Conservation (phyloP, 2,113 vertebrate genomes). For the Oophaga pumilio region DNA sequence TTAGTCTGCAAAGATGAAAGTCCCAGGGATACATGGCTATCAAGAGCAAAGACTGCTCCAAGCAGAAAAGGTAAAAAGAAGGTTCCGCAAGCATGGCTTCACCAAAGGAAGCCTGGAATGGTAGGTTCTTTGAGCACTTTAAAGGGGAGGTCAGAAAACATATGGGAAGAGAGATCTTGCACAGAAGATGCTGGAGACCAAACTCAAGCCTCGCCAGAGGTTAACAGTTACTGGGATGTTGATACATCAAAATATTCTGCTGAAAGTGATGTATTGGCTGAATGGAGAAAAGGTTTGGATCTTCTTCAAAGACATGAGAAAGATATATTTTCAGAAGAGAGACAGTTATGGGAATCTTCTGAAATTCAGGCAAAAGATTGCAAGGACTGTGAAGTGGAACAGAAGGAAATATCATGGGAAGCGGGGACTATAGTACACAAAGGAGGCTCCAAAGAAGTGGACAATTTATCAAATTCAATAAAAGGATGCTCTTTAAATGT, state of each 20-base stretch:
- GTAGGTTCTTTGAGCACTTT: conserved; percentile 59
- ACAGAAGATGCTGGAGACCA: conserved; percentile 19
- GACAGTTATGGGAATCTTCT: conserved; percentile 21
- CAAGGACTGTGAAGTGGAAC: conserved; percentile 14
- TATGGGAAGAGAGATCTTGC: conserved; percentile 34
- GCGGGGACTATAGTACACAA: background rate
- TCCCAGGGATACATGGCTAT: conserved; percentile 73
- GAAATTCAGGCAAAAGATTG: background rate
- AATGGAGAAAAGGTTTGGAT: conserved; percentile 53
- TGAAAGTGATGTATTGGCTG: conserved; percentile 41
- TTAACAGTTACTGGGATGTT: conserved; percentile 36
- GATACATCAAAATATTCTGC: conserved; percentile 36
- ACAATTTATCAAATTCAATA: conserved; percentile 27
- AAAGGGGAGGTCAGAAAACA: conserved; percentile 36
- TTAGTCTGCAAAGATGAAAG: conserved; percentile 55
- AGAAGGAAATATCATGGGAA: background rate
- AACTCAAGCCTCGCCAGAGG: background rate
- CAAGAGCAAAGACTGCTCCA: conserved; percentile 79
- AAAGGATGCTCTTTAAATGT: conserved; percentile 20
- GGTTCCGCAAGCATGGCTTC: conserved; percentile 77
- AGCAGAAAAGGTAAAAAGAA: conserved; percentile 77
- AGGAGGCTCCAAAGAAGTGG: conserved; percentile 16
- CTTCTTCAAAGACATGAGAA: conserved; percentile 29
- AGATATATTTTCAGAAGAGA: conserved; percentile 24
- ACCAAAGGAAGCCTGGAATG: conserved; percentile 66